phyloP scores from a whole-genome alignment of 2,113 vertebrate species.

The Hoplias malabaricus region DNA sequence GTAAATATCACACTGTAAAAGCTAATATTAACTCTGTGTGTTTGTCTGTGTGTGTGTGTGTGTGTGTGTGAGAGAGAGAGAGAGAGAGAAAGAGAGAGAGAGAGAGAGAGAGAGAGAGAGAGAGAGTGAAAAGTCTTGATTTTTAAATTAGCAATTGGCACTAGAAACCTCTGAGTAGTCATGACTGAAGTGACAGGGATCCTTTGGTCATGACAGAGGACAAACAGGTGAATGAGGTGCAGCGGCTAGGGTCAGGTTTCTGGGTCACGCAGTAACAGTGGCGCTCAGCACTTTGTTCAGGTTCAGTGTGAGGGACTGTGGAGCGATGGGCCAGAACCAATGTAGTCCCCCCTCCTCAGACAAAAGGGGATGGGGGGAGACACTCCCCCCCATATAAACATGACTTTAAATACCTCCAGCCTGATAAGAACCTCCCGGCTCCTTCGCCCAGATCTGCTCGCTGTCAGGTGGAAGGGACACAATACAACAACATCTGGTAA shows the following conservation, averaged over 20 bases:
- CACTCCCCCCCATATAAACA: conserved; percentile 6
- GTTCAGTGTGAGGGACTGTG: conserved; percentile 50
- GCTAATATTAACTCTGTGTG: background rate
- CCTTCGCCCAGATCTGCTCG: background rate
- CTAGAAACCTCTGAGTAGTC: too few relatives aligned
- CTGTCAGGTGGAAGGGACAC: conserved; percentile 18
- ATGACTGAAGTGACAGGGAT: too few relatives aligned
- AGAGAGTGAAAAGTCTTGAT: background rate
- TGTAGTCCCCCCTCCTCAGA: conserved; percentile 11
- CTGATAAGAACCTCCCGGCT: conserved; percentile 4
- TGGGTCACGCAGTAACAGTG: conserved; percentile 42
- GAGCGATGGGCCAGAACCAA: conserved; percentile 50
- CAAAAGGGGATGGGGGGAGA: background rate
- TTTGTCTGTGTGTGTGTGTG: background rate
- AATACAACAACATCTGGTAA: conserved; percentile 30
- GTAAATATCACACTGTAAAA: too few relatives aligned
- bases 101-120: conserved; percentile 8
- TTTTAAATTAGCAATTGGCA: too few relatives aligned
- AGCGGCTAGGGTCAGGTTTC: conserved; percentile 51
- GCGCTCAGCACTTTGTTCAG: conserved; percentile 47
- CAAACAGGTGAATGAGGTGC: conserved; percentile 36
- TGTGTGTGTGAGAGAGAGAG: background rate
- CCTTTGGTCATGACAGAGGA: background rate
- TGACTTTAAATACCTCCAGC: conserved; percentile 24
- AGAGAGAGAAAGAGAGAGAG: background rate